These are phyloP conservation scores for Styela clava DNA, from an alignment of 23 tunicate species.

Conservation along the genomic window DNA sequence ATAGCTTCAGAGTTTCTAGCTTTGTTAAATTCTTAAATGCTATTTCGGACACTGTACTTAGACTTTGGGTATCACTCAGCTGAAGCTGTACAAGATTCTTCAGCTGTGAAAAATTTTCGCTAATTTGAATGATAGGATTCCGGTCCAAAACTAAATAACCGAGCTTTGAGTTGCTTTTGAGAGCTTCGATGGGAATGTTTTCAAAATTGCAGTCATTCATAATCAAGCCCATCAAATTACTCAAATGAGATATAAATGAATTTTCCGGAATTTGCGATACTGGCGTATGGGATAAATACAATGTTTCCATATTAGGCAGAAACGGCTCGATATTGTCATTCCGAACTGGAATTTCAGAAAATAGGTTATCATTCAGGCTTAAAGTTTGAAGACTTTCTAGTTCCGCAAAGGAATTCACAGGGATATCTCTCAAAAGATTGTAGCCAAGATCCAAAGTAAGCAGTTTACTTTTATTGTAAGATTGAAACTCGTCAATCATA, in stretches of 20 bases:
- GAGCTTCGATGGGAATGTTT: background rate
- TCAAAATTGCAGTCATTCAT: constrained; percentile 12
- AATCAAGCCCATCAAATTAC: background rate
- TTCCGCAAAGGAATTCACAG: background rate
- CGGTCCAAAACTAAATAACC: constrained; percentile 1
- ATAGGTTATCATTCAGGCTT: constrained; percentile 11
- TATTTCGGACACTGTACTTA: background rate
- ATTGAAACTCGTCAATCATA: too few relatives aligned
- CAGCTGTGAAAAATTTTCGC: background rate
- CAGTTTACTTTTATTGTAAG: constrained; percentile 4
- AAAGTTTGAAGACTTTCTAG: constrained; percentile 12
- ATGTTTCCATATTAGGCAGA: constrained; percentile 9
- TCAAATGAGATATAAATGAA: constrained; percentile 4
- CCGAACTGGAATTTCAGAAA: background rate
- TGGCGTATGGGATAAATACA: constrained; percentile 6
- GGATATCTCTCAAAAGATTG: background rate
- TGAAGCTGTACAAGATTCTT: background rate
- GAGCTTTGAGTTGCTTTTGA: background rate
- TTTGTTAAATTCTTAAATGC: background rate
- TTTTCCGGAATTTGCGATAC: constrained; percentile 1
- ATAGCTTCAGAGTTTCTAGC: background rate
- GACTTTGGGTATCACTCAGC: background rate
- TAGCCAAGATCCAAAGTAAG: constrained; percentile 15
- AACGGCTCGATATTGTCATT: background rate
- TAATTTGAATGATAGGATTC: background rate